A percentile compares a stretch with the other conserved stretches of the same genome.
These are phyloP conservation scores for Sepioteuthis lessoniana DNA, from an alignment of 2,888 invertebrate genomes.

Conservation along the genomic window DNA sequence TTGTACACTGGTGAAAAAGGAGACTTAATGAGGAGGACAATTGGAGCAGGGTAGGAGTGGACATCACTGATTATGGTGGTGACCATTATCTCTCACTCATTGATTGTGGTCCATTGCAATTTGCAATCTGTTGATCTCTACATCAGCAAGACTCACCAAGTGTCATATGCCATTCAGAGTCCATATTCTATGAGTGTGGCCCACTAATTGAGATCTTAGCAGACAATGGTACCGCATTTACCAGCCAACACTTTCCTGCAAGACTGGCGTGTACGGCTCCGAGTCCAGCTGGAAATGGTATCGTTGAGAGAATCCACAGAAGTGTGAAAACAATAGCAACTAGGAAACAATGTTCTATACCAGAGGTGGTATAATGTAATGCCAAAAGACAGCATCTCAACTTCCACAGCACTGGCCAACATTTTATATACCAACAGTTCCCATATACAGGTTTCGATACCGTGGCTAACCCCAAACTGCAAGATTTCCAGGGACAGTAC, in stretches of 20 bases:
- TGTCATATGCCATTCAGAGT: too few species aligned
- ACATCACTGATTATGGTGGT: too few species aligned
- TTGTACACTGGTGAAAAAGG: not conserved
- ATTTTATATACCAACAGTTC: too few species aligned
- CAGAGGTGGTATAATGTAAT: too few species aligned
- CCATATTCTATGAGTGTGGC: too few species aligned
- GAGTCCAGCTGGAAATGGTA: not conserved
- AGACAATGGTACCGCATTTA: not conserved
- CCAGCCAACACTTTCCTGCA: not conserved
- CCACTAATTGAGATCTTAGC: too few species aligned
- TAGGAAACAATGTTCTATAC: not conserved
- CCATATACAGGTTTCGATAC: not conserved
- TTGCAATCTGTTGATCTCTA: too few species aligned
- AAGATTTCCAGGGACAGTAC: not conserved
- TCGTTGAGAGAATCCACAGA: not conserved
- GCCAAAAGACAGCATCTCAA: not conserved
- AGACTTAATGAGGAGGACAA: not conserved
- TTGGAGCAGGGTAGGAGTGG: too few species aligned
- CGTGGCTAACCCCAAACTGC: not conserved
- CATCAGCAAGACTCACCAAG: too few species aligned
- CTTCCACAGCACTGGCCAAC: too few species aligned
- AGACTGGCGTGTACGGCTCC: not conserved
- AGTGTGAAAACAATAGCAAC: not conserved
- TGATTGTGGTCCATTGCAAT: too few species aligned
- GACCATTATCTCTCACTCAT: too few species aligned